Conservation (phyloP, 1,140 invertebrate genomes). For the Cyclargus thomasi region DNA sequence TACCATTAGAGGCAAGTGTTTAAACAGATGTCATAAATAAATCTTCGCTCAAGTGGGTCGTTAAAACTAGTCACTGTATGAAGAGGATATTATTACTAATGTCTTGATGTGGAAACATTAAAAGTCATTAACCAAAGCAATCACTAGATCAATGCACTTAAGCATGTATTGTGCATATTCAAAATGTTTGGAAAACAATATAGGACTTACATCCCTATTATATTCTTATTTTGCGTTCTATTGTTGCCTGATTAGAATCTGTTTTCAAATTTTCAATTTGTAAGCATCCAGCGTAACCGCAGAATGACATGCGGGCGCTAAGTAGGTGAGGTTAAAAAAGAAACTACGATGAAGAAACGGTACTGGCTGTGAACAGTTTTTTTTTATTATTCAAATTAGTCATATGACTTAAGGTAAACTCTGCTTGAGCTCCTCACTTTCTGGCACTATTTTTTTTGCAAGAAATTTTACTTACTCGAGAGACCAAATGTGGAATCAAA, state of each 20-base stretch:
- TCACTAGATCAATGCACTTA: background rate
- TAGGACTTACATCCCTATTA: background rate
- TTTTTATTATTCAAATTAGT: background rate
- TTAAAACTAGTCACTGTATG: slow-evolving; percentile 1
- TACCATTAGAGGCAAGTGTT: slow-evolving; percentile 21
- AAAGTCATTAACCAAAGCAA: slow-evolving; percentile 14
- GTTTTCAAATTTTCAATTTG: slow-evolving; percentile 30
- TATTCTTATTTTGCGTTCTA: slow-evolving; percentile 15
- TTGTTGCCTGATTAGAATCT: slow-evolving; percentile 24
- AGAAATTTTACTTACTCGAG: slow-evolving; percentile 7
- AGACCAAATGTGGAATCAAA: slow-evolving; percentile 15
- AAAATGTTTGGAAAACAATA: no score
- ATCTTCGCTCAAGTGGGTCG: background rate
- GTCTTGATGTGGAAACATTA: slow-evolving; percentile 12
- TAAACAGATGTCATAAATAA: slow-evolving; percentile 35
- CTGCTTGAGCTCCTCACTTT: no score
- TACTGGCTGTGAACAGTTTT: slow-evolving; percentile 7
- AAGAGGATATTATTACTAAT: slow-evolving; percentile 19
- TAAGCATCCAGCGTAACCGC: slow-evolving; percentile 30
- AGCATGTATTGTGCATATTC: no score
- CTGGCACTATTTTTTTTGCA: no score
- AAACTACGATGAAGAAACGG: slow-evolving; percentile 25
- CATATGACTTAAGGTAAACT: no score
- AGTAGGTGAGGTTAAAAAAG: slow-evolving; percentile 34
- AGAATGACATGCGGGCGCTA: slow-evolving; percentile 34